Base-by-base conservation (phyloP, 1,140 invertebrate species). In the Cryptotermes secundus region DNA sequence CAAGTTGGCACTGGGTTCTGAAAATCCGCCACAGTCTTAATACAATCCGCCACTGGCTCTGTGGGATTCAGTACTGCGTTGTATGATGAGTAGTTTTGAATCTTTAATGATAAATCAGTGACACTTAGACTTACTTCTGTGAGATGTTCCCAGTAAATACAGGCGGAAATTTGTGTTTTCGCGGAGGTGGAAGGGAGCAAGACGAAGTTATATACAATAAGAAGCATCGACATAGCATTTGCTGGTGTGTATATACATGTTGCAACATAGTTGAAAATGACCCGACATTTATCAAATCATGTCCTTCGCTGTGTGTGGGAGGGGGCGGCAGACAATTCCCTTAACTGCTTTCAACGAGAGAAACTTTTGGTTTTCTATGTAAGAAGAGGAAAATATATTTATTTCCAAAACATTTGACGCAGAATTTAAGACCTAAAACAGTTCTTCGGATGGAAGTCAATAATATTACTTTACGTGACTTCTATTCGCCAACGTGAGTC, bases 301-400 rank as follows among this genome's bases (percentile, higher is more conserved):
- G 59, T 31, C 59, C 59, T 72, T 31, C 59, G 4, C 31, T 72
- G 26, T 7, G 59, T 9, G 59, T 31, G n/a, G 59, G 59, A 31
- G 26, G 59, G 26, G 26, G 26, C 4, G 31, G 59, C 31, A 4
- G 59, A 72, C 10, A 49, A 49, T 49, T 49, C 45, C 22, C 12
- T 0, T n/a, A 12, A 72, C 26, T 72, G 59, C n/a, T 72, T 72
- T 26, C n/a, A 72, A 14, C 26, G n/a, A 10, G 59, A 72, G 31
- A 72, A 72, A 72, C 59, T 31, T 72, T 72, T 72, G 59, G 59
- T 72, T 72, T 72, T 72, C 59, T 26, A 31, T 72, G 59, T 26
- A 72, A n/a, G 59, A 72, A 72, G 59, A 72, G n/a, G 59, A 72
- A 72, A 72, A 72, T n/a, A 72, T 72, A 72, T 72, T 72, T 72